Evolutionary conservation across 2,888 invertebrate species (phyloP).

Genomic region (Eupithecia vulgata): DNA sequence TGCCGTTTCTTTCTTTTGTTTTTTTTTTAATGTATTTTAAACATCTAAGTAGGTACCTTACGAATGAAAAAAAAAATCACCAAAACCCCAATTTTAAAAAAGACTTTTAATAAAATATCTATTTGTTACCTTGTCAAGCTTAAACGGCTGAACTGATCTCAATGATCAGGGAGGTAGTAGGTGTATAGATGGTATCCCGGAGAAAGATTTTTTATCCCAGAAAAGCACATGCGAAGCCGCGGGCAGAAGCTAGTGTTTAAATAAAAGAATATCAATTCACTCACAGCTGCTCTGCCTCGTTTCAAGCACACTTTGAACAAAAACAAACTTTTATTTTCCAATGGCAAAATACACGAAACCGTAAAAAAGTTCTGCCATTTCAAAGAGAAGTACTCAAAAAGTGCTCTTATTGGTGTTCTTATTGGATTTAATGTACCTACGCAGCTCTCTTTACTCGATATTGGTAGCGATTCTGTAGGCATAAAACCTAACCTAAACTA

Average conservation of each 20-base stretch:
- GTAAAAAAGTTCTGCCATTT: slow-evolving; percentile 41
- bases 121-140: too few relatives aligned
- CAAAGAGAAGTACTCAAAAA: slow-evolving; percentile 39
- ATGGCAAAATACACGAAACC: slow-evolving; percentile 33
- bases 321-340: slow-evolving; percentile 40
- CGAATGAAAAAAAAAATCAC: neutral
- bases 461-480: too few relatives aligned
- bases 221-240: too few relatives aligned
- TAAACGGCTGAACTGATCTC: too few relatives aligned
- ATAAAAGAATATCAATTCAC: neutral
- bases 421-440: slow-evolving; percentile 30
- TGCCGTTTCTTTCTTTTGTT: neutral
- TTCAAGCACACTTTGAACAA: slow-evolving; percentile 25
- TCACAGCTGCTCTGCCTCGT: neutral
- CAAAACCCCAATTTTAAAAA: neutral
- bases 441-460: slow-evolving; percentile 35
- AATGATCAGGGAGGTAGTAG: too few relatives aligned
- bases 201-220: too few relatives aligned
- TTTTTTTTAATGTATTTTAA: neutral
- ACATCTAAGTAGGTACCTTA: neutral
- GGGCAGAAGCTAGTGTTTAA: neutral
- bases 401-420: slow-evolving; percentile 39
- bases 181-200: too few relatives aligned
- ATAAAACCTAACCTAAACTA: too few relatives aligned
- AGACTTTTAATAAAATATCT: too few relatives aligned